A percentile compares a stretch with the other conserved stretches of the same genome.
phyloP scores from a whole-genome alignment of 2,888 invertebrate species.

The Hesperia comma region DNA sequence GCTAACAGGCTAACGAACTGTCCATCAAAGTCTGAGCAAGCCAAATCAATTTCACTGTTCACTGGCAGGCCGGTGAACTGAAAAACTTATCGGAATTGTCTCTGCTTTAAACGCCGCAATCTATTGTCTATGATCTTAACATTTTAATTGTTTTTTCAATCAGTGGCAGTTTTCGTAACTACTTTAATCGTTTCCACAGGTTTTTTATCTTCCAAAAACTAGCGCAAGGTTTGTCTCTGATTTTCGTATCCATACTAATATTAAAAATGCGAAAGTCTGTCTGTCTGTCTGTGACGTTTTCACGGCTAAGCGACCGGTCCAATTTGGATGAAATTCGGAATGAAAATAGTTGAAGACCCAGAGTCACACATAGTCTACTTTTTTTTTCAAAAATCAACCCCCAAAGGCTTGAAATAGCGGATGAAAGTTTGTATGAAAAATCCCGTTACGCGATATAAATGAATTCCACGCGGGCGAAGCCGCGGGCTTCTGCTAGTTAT shows the following conservation, averaged over 20 bases:
- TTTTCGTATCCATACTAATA: not conserved
- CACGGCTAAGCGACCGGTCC: no score
- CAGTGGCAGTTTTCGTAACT: constrained; percentile 2
- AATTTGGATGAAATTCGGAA: no score
- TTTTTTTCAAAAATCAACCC: no score
- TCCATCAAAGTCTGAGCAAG: constrained; percentile 28
- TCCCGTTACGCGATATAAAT: no score
- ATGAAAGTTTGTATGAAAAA: no score
- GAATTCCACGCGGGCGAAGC: no score
- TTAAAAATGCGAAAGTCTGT: not conserved
- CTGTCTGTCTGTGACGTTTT: no score
- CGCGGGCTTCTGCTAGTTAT: no score
- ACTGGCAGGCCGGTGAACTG: constrained; percentile 37
- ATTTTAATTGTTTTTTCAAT: constrained; percentile 9
- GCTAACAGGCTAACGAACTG: constrained; percentile 32
- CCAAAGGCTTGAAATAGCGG: no score
- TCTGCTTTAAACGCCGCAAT: constrained; percentile 31
- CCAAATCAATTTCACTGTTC: constrained; percentile 45
- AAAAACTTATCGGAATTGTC: constrained; percentile 35
- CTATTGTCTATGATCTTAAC: constrained; percentile 27
- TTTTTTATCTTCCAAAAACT: not conserved
- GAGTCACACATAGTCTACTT: no score
- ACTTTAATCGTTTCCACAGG: not conserved
- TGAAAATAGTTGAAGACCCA: no score
- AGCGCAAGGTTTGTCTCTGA: not conserved